These are phyloP conservation scores for Pseudomugil tenellus DNA, from an alignment of 2,797 vertebrate species.

Conservation along the genomic window DNA sequence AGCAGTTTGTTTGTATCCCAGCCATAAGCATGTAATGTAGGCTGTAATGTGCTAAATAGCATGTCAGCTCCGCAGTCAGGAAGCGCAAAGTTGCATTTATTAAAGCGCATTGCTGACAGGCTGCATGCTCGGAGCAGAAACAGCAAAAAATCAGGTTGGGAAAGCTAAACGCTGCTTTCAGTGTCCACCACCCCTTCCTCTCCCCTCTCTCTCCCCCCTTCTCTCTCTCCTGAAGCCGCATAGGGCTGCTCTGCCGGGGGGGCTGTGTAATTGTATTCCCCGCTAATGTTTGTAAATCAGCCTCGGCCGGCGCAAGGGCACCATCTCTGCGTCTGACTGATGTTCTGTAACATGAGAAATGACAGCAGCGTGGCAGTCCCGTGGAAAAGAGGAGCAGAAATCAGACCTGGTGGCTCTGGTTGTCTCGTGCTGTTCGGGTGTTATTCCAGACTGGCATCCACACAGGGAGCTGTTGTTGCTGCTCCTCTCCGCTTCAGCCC, in stretches of 20 bases:
- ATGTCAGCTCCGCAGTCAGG: slow-evolving; percentile 26
- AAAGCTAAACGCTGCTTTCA: slow-evolving; percentile 46
- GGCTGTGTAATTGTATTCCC: slow-evolving; percentile 90
- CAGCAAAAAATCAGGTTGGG: slow-evolving; percentile 36
- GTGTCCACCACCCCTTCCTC: slow-evolving; percentile 34
- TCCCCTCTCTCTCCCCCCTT: background rate
- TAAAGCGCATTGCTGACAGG: slow-evolving; percentile 35
- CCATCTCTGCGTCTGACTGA: slow-evolving; percentile 87
- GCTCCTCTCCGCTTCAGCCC: slow-evolving; percentile 45
- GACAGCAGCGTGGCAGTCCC: slow-evolving; percentile 87
- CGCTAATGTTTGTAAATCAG: slow-evolving; percentile 94
- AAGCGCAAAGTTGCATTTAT: slow-evolving; percentile 58
- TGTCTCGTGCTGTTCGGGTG: slow-evolving; percentile 78
- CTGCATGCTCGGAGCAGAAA: slow-evolving; percentile 5
- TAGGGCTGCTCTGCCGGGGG: slow-evolving; percentile 79
- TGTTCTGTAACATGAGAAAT: slow-evolving; percentile 89
- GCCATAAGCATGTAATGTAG: no score
- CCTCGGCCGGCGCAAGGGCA: slow-evolving; percentile 86
- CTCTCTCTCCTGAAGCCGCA: slow-evolving; percentile 72
- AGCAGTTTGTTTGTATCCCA: slow-evolving; percentile 54
- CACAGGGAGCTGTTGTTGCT: slow-evolving; percentile 64
- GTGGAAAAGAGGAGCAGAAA: slow-evolving; percentile 73
- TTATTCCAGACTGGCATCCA: slow-evolving; percentile 75
- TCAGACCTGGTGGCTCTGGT: slow-evolving; percentile 76
- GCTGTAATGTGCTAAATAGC: no score